Percentiles rank a stretch among this genome's conserved stretches.
phyloP scores from a whole-genome alignment of 2,888 invertebrate species.

The Cylloceria caligata region DNA sequence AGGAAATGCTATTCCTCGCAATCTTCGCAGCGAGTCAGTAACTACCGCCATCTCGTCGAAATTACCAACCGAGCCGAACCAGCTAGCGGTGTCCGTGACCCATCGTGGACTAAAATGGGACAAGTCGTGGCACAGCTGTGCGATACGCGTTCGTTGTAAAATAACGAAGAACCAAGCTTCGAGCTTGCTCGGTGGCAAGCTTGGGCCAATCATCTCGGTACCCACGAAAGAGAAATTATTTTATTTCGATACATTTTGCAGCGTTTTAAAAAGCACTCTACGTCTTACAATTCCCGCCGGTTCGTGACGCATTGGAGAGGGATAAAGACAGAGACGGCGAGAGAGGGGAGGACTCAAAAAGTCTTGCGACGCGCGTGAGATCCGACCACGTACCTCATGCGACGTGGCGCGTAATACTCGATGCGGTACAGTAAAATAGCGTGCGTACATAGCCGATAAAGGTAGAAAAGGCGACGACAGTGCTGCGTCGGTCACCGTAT shows the following conservation, averaged over 20 bases:
- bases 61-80: conserved; percentile 15
- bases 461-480: conserved; percentile 22
- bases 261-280: conserved; percentile 24
- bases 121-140: conserved; percentile 41
- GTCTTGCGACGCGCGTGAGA: background rate
- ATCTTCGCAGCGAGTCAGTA: background rate
- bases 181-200: conserved; percentile 36
- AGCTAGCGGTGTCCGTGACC: no score
- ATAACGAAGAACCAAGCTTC: no score
- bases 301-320: no score
- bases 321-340: background rate
- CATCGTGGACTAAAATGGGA: background rate
- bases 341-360: background rate
- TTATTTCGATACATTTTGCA: background rate
- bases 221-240: background rate
- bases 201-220: conserved; percentile 27
- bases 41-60: background rate
- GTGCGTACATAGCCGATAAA: background rate
- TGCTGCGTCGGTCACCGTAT: conserved; percentile 26
- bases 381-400: background rate
- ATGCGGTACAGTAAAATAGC: background rate
- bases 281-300: background rate
- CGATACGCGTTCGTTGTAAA: conserved; percentile 40
- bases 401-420: background rate
- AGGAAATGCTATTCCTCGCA: no score